These are phyloP conservation scores for Venustaconcha ellipsiformis DNA, from an alignment of 1,140 invertebrate species.

Conservation along the genomic window DNA sequence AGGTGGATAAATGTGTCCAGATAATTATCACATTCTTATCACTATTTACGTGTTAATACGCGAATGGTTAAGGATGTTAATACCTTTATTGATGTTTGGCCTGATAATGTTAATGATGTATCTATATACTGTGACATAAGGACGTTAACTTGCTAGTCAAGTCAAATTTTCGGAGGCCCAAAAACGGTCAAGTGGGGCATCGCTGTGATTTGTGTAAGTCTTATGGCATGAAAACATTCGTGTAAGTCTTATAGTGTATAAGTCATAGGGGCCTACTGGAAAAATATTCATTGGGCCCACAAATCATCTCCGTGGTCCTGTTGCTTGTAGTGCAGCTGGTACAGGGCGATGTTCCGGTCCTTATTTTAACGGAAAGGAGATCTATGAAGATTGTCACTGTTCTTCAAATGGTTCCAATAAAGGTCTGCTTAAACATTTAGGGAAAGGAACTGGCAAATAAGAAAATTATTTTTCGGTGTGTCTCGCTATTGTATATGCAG, in stretches of 20 bases:
- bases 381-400: slow-evolving; percentile 2
- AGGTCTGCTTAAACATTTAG: slow-evolving; percentile 7
- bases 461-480: slow-evolving; percentile 5
- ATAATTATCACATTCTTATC: slow-evolving; percentile 1
- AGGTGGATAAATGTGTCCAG: neutral
- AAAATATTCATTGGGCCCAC: too few relatives aligned
- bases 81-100: slow-evolving; percentile 1
- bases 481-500: neutral
- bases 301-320: too few relatives aligned
- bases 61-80: neutral
- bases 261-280: too few relatives aligned
- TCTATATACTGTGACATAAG: neutral
- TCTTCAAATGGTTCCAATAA: slow-evolving; percentile 8
- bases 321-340: slow-evolving; percentile 1
- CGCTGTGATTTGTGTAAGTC: too few relatives aligned
- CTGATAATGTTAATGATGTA: slow-evolving; percentile 3
- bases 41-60: neutral
- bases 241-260: too few relatives aligned
- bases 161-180: too few relatives aligned
- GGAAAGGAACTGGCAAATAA: slow-evolving; percentile 5
- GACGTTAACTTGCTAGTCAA: neutral
- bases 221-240: too few relatives aligned
- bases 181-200: neutral
- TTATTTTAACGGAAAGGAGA: too few relatives aligned
- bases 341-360: too few relatives aligned